phyloP scores from a whole-genome alignment of 2,797 vertebrate species.

The Molossus molossus region DNA sequence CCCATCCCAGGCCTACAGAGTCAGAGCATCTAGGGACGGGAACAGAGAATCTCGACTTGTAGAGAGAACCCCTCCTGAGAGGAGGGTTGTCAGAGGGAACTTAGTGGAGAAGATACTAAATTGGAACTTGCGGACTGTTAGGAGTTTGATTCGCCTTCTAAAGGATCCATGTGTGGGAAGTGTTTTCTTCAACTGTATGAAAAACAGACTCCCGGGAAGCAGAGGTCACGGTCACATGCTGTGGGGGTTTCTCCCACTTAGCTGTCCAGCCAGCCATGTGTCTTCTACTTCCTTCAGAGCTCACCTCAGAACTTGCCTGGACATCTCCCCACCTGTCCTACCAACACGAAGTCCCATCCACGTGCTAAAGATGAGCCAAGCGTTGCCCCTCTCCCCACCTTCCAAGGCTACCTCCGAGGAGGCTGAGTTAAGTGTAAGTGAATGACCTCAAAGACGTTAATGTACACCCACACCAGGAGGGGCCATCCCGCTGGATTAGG shows the following conservation, averaged over 20 bases:
- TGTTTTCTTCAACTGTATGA: not conserved
- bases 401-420: not conserved
- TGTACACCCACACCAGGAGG: not conserved
- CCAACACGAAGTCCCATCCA: not conserved
- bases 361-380: not conserved
- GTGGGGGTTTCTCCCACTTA: not conserved
- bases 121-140: not conserved
- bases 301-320: not conserved
- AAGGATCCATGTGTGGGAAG: not conserved
- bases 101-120: not conserved
- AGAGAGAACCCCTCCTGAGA: not conserved
- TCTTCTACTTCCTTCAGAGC: not conserved
- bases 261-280: not conserved
- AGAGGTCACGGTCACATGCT: not conserved
- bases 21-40: not conserved
- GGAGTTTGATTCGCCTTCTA: not conserved
- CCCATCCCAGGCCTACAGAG: not conserved
- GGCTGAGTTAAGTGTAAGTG: not conserved
- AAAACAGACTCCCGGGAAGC: not conserved
- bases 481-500: not conserved
- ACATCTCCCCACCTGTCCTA: not conserved
- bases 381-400: not conserved
- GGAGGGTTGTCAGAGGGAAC: not conserved
- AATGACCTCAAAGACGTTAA: not conserved
- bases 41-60: not conserved